Evolutionary conservation across 2,113 vertebrate species (phyloP).

Genomic region (Malurus elegans): DNA sequence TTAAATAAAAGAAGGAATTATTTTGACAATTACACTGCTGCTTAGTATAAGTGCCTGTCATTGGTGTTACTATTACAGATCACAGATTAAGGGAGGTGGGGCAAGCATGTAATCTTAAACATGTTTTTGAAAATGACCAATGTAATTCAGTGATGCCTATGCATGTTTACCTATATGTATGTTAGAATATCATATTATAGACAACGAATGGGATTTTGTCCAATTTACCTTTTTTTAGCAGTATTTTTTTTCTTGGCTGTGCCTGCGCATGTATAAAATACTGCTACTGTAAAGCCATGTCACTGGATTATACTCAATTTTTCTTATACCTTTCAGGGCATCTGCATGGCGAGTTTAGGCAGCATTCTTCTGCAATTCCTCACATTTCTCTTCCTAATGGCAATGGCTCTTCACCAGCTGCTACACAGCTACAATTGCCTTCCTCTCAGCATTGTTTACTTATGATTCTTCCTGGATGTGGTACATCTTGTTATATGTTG

Average conservation of each 20-base stretch:
- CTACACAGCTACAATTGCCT: constrained; percentile 17
- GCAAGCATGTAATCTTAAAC: background rate
- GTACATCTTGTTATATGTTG: constrained; percentile 33
- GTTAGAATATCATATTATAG: background rate
- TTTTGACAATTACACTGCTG: constrained; percentile 53
- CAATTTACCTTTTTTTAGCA: background rate
- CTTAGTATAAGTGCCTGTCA: constrained; percentile 17
- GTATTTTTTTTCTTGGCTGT: background rate
- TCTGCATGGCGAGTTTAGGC: background rate
- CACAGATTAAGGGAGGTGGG: background rate
- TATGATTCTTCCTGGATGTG: constrained; percentile 17
- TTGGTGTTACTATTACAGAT: background rate
- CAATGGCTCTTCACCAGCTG: constrained; percentile 43
- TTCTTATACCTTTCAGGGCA: background rate
- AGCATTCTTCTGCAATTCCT: background rate
- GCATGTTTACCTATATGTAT: background rate
- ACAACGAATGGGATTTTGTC: background rate
- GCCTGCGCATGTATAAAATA: background rate
- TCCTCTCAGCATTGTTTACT: constrained; percentile 33
- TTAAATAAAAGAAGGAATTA: constrained; percentile 54
- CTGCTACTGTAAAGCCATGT: background rate
- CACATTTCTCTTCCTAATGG: constrained; percentile 12
- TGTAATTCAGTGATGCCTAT: background rate
- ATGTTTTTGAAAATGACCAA: background rate
- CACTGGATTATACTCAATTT: background rate